Percentiles rank a stretch among this genome's conserved stretches.
Evolutionary conservation across 1,140 invertebrate species (phyloP).

Genomic region (Aphaenogaster ashmeadi): DNA sequence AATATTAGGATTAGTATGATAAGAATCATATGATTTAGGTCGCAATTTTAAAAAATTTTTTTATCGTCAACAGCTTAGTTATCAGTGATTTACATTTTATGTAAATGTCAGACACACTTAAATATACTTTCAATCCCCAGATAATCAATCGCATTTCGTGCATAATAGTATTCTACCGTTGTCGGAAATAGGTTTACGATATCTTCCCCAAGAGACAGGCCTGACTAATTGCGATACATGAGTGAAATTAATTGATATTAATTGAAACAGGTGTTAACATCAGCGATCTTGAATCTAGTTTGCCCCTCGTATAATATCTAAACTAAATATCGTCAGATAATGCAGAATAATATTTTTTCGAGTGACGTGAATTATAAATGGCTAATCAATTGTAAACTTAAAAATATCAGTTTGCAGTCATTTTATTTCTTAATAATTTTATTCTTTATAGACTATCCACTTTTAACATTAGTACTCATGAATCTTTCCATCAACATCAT

Average conservation of each 20-base stretch:
- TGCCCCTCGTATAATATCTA: not conserved
- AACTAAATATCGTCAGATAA: not conserved
- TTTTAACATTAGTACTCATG: not conserved
- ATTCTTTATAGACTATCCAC: not conserved
- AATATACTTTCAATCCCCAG: slow-evolving; percentile 34
- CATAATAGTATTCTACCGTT: slow-evolving; percentile 39
- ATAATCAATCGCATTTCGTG: slow-evolving; percentile 32
- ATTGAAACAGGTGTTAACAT: slow-evolving; percentile 1
- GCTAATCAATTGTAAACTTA: not conserved
- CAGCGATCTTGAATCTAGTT: not conserved
- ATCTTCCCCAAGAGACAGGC: not conserved
- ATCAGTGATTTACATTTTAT: slow-evolving; percentile 25
- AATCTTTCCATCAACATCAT: not conserved
- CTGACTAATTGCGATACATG: not conserved
- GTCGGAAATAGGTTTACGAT: slow-evolving; percentile 23
- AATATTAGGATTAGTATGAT: slow-evolving; percentile 18
- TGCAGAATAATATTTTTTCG: not conserved
- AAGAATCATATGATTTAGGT: not conserved
- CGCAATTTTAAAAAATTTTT: not conserved
- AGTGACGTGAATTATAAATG: not conserved
- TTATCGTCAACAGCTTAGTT: not conserved
- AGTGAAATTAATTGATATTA: slow-evolving; percentile 42
- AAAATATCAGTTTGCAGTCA: not conserved
- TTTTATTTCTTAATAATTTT: slow-evolving; percentile 5
- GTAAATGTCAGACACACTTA: slow-evolving; percentile 26